These are phyloP conservation scores for Rhyacophila brunnea DNA, from an alignment of 1,140 invertebrate species.

Conservation along the genomic window DNA sequence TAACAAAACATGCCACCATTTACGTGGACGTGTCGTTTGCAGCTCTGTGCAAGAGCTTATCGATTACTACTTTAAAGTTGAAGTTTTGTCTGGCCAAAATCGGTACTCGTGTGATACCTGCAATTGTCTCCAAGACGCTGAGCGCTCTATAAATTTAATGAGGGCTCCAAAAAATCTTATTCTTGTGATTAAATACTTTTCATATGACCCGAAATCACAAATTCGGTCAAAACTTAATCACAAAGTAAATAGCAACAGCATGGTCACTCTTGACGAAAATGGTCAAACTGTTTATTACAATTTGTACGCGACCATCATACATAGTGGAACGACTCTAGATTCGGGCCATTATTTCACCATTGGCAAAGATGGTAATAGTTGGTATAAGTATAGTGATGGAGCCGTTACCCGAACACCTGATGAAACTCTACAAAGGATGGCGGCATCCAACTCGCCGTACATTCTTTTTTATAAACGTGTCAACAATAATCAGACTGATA, in stretches of 20 bases:
- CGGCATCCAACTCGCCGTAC: constrained; percentile 76
- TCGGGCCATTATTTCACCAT: constrained; percentile 86
- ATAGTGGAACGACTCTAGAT: constrained; percentile 78
- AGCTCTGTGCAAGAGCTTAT: constrained; percentile 69
- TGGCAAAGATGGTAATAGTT: constrained; percentile 66
- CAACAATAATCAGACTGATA: no score
- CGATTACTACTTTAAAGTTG: constrained; percentile 73
- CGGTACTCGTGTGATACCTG: constrained; percentile 80
- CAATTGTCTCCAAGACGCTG: constrained; percentile 70
- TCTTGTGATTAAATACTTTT: constrained; percentile 78
- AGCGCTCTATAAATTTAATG: constrained; percentile 69
- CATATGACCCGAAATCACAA: constrained; percentile 69
- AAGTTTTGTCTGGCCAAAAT: constrained; percentile 75
- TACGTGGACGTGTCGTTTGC: constrained; percentile 44
- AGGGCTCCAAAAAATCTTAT: constrained; percentile 74
- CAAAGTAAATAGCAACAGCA: constrained; percentile 64
- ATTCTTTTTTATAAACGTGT: constrained; percentile 71
- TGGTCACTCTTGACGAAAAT: constrained; percentile 53
- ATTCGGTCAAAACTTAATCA: constrained; percentile 72
- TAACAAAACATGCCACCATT: constrained; percentile 16
- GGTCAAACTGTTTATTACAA: constrained; percentile 59
- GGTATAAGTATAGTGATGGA: constrained; percentile 83
- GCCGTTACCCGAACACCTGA: constrained; percentile 63
- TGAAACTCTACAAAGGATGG: constrained; percentile 62
- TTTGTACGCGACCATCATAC: constrained; percentile 79